phyloP scores from a whole-genome alignment of 1,140 invertebrate genomes.

The Delia radicum region DNA sequence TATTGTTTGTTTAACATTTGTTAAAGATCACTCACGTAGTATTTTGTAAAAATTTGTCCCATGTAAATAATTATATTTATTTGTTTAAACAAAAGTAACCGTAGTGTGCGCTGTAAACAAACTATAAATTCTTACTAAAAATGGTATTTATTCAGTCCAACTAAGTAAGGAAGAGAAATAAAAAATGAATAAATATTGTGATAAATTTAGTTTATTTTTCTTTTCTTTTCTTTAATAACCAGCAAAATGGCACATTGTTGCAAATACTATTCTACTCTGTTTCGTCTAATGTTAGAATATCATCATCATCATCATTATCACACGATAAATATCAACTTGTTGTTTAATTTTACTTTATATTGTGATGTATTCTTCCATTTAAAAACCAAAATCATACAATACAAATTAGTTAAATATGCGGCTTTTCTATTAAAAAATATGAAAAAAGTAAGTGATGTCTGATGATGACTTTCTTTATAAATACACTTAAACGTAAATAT shows the following conservation, averaged over 20 bases:
- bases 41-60: neutral
- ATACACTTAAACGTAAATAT: neutral
- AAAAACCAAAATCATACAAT: neutral
- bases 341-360: neutral
- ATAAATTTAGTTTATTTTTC: neutral
- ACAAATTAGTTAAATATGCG: too few species aligned
- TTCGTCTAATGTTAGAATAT: neutral
- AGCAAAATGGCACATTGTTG: neutral
- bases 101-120: neutral
- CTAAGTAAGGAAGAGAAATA: neutral
- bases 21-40: neutral
- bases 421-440: neutral
- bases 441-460: neutral
- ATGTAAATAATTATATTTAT: neutral
- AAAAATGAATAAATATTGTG: neutral
- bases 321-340: neutral
- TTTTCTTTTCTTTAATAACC: too few species aligned
- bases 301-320: too few species aligned
- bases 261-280: neutral
- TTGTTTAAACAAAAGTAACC: neutral
- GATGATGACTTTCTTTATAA: neutral
- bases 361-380: neutral
- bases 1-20: too few species aligned
- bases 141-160: neutral
- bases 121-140: constrained; percentile 2